phyloP scores from a whole-genome alignment of 1,140 invertebrate species.

The Pararge aegeria region DNA sequence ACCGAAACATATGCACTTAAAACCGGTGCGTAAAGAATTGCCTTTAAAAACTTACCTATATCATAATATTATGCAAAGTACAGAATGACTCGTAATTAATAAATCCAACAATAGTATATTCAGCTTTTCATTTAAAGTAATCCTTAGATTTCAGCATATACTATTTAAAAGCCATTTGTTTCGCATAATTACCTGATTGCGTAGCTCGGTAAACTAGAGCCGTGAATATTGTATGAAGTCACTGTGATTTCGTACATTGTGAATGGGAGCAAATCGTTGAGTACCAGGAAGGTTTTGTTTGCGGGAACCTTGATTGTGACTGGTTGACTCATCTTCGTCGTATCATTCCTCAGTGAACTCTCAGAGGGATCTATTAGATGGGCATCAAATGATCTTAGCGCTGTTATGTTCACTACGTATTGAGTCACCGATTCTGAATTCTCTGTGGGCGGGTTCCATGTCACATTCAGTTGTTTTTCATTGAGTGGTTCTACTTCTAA shows the following conservation, averaged over 20 bases:
- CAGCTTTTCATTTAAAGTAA: background rate
- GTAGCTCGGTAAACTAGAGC: constrained; percentile 87
- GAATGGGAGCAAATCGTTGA: constrained; percentile 83
- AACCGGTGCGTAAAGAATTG: too few relatives aligned
- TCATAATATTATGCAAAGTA: too few relatives aligned
- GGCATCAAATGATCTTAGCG: constrained; percentile 83
- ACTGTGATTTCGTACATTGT: constrained; percentile 91
- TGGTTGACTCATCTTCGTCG: constrained; percentile 41
- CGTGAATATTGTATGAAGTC: constrained; percentile 86
- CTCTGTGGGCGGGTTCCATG: constrained; percentile 83
- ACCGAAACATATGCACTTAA: too few relatives aligned
- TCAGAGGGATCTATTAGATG: constrained; percentile 75
- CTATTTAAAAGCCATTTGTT: background rate
- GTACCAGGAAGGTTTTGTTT: constrained; percentile 80
- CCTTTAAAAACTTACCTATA: too few relatives aligned
- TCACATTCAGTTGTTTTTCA: constrained; percentile 84
- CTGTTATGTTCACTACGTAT: constrained; percentile 87
- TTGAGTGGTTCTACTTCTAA: constrained; percentile 86
- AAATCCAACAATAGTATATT: constrained; percentile 2
- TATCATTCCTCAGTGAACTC: constrained; percentile 52
- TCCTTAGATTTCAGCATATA: background rate
- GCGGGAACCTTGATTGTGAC: constrained; percentile 75
- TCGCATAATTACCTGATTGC: constrained; percentile 75
- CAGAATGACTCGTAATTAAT: too few relatives aligned
- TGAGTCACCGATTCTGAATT: constrained; percentile 83